phyloP scores from a whole-genome alignment of 2,113 vertebrate genomes.

The Chaetops frenatus region DNA sequence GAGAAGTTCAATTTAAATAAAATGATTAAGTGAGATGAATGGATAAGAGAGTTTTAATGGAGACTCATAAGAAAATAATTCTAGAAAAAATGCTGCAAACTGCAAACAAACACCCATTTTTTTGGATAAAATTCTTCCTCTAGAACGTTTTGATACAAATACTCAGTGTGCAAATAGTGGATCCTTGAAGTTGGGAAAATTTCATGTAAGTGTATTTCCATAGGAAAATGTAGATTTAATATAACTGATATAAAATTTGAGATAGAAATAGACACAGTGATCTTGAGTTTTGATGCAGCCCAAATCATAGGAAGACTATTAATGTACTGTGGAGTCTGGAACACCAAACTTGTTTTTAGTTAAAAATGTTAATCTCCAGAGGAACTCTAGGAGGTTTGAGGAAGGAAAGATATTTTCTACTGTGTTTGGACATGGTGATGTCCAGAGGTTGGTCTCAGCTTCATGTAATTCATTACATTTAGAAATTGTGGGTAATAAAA shows the following conservation, averaged over 20 bases:
- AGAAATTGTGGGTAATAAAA: not conserved
- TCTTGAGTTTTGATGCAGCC: not conserved
- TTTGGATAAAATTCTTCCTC: not conserved
- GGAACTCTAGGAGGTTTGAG: too few species aligned
- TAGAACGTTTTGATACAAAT: not conserved
- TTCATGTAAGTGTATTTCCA: not conserved
- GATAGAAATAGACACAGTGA: not conserved
- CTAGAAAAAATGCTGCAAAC: not conserved
- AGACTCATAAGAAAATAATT: not conserved
- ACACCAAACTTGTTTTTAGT: not conserved
- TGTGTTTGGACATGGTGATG: not conserved
- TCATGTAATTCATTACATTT: not conserved
- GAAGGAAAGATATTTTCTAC: too few species aligned
- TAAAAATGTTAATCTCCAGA: not conserved
- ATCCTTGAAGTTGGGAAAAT: not conserved
- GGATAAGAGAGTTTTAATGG: not conserved
- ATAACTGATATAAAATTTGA: not conserved
- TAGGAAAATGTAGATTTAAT: not conserved
- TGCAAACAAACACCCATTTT: accelerated
- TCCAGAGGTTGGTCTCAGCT: not conserved
- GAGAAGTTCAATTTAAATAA: not conserved
- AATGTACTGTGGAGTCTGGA: not conserved
- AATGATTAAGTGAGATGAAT: not conserved
- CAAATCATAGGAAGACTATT: not conserved
- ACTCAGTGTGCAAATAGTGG: not conserved